These are phyloP conservation scores for Myopa testacea DNA, from an alignment of 2,888 invertebrate genomes.

Conservation along the genomic window DNA sequence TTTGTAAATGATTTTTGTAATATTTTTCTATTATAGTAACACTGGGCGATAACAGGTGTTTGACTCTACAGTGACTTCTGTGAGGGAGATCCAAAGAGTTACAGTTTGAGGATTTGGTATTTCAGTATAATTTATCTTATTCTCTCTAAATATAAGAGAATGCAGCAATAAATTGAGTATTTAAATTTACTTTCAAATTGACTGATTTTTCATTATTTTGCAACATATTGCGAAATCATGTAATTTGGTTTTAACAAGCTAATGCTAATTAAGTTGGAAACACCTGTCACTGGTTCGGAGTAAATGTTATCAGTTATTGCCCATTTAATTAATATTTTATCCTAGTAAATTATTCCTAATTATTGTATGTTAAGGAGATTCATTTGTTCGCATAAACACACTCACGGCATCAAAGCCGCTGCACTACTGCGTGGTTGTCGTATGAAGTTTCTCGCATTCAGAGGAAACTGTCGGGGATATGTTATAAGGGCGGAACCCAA, in stretches of 20 bases:
- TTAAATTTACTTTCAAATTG: too few relatives aligned
- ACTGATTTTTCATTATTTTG: too few relatives aligned
- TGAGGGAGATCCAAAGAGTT: neutral
- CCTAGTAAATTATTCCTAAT: conserved; percentile 33
- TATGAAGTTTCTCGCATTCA: conserved; percentile 69
- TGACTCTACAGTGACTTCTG: neutral
- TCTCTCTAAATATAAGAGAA: too few relatives aligned
- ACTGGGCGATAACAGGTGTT: neutral
- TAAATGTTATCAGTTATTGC: neutral
- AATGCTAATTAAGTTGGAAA: too few relatives aligned
- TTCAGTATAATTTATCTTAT: too few relatives aligned
- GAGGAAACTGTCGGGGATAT: conserved; percentile 69
- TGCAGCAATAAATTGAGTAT: too few relatives aligned
- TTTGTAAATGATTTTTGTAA: neutral
- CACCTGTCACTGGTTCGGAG: too few relatives aligned
- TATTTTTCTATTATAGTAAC: neutral
- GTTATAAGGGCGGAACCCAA: conserved; percentile 83
- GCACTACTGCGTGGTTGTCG: conserved; percentile 48
- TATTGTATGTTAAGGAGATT: conserved; percentile 32
- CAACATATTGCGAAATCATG: too few relatives aligned
- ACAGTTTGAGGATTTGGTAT: neutral
- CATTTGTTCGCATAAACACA: neutral
- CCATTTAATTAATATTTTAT: neutral
- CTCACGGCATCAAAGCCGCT: conserved; percentile 27
- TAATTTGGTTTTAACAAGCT: too few relatives aligned